These are phyloP conservation scores for Columba guinea DNA, from an alignment of 2,797 vertebrate species.

Conservation along the genomic window DNA sequence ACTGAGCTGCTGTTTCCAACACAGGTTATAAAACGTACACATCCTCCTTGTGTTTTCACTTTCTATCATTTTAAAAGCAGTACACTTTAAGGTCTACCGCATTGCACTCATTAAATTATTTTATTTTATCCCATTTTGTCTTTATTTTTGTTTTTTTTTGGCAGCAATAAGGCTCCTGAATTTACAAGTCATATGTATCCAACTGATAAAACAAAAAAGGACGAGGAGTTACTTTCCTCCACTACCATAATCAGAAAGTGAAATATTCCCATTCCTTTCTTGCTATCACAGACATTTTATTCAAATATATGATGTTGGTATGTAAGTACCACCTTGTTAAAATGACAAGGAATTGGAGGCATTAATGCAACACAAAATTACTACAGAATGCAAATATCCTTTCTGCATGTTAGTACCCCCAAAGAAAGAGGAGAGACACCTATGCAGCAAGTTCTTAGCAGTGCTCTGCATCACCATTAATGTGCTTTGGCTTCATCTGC, in stretches of 20 bases:
- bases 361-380: neutral
- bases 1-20: neutral
- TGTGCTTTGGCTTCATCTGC: neutral
- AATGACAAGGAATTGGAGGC: neutral
- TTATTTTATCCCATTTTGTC: neutral
- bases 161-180: neutral
- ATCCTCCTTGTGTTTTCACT: neutral
- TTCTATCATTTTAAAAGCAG: neutral
- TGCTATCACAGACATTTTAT: neutral
- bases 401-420: neutral
- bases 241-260: neutral
- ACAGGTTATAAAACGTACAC: neutral
- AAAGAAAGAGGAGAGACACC: neutral
- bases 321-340: neutral
- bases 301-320: neutral
- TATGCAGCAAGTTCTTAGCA: neutral
- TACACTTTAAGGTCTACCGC: neutral
- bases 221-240: neutral
- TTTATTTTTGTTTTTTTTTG: neutral
- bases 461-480: neutral
- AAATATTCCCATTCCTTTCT: neutral
- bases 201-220: neutral
- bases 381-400: neutral
- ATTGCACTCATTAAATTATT: rapidly evolving
- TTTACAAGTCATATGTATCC: neutral